Base-by-base conservation (phyloP, 2,113 vertebrate genomes). In the Calypte anna region DNA sequence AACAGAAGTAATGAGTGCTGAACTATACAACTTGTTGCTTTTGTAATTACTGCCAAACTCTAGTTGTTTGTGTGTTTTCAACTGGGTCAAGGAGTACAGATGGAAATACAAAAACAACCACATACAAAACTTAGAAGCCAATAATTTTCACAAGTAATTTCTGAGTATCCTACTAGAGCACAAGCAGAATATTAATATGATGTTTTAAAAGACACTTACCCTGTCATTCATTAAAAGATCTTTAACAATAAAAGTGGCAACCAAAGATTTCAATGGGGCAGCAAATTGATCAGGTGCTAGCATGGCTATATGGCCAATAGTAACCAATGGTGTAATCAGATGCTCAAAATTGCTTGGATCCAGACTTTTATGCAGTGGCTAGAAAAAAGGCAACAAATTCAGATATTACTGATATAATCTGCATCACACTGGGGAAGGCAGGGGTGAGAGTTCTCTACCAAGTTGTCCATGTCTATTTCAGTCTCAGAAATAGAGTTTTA, bases 161-260 rank as follows among this genome's bases (percentile, higher is more conserved):
- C 36, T 27, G 30, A 80, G 24, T 79, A 55, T n/a, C 46, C 30
- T 24, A 72, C 30, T 36, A n/a, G 16, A 82, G 18, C 57, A 84
- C 14, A 90, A 77, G 18, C 15, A 57, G 20, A 68, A 53, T 40
- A 36, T 64, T 61, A 43, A 76, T 25, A 61, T 0, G 12, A 53
- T 24, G 28, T 59, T 81, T 86, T 51, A 53, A 63, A 70, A 48
- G 86, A 57, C 82, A 96, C 98, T 98, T 96, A 99, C 99, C 98
- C 99, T 97, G 96, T 99, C 99, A 8, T 98, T 99, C 99, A 99
- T 99, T 77, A 99, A 98, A 93, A 99, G 98, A 94, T 99, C 99
- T 97, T 99, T 99, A 90, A 99, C 99, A 54, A 99, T 99, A 92
- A 99, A 99, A 95, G 99, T 99, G 86, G 99, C 99, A 74, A 99